phyloP scores from a whole-genome alignment of 2,888 invertebrate genomes.

The Furcula furcula region DNA sequence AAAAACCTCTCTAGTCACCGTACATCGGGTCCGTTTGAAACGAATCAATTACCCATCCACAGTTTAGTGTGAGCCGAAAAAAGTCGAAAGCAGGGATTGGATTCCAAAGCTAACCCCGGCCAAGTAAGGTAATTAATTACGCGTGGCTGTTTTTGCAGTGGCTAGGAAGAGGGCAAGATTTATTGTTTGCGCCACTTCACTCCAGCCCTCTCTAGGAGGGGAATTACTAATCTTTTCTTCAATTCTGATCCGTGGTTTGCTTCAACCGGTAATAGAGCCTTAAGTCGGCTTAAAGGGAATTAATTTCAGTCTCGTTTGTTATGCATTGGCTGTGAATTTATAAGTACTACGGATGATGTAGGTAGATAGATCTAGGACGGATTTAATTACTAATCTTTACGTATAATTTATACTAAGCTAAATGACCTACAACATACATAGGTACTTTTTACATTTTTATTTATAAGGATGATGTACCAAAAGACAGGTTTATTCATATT shows the following conservation, averaged over 20 bases:
- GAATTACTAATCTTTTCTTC: constrained; percentile 72
- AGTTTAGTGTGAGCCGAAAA: constrained; percentile 59
- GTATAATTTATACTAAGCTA: too few relatives aligned
- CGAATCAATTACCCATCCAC: constrained; percentile 53
- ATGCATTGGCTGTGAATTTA: constrained; percentile 44
- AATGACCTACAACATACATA: too few relatives aligned
- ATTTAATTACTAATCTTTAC: neutral
- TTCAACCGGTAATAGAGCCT: constrained; percentile 59
- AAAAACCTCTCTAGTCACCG: too few relatives aligned
- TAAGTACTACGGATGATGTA: constrained; percentile 5
- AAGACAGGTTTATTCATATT: too few relatives aligned
- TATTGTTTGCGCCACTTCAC: constrained; percentile 63
- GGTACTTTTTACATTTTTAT: too few relatives aligned
- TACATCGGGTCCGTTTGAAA: constrained; percentile 15
- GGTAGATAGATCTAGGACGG: constrained; percentile 12
- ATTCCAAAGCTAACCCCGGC: constrained; percentile 61
- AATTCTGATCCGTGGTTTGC: constrained; percentile 72
- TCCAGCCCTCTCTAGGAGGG: constrained; percentile 51
- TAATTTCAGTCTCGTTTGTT: constrained; percentile 56
- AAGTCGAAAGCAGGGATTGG: constrained; percentile 72
- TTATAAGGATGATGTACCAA: too few relatives aligned
- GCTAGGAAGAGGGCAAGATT: constrained; percentile 68
- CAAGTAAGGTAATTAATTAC: constrained; percentile 71
- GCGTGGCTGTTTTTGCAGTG: constrained; percentile 69
- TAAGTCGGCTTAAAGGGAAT: constrained; percentile 60